Conservation (phyloP, 2,797 vertebrate species). For the Bucorvus abyssinicus region DNA sequence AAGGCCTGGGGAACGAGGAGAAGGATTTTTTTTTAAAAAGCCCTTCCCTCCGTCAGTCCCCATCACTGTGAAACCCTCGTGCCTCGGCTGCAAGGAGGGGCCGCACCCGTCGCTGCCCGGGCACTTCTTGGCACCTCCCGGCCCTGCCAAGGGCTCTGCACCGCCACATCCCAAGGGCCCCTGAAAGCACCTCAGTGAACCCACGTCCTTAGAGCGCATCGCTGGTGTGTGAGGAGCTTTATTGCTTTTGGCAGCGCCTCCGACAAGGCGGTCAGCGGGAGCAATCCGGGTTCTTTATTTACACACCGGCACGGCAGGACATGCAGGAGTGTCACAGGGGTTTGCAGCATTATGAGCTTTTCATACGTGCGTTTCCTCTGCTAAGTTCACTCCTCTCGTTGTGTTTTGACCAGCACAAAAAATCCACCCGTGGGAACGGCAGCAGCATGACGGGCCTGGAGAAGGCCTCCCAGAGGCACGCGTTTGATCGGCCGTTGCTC, state of each 20-base stretch:
- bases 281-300: not conserved
- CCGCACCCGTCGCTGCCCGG: fast-evolving
- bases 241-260: fast-evolving
- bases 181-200: fast-evolving
- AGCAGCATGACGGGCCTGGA: not conserved
- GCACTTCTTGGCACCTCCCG: not conserved
- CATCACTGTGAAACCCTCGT: slow-evolving; percentile 46
- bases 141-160: not conserved
- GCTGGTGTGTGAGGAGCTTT: fast-evolving
- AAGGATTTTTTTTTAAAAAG: slow-evolving; percentile 42
- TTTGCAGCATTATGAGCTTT: not conserved
- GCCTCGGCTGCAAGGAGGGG: not conserved
- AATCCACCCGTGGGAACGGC: not conserved
- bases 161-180: fast-evolving
- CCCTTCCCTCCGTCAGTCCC: slow-evolving; percentile 75
- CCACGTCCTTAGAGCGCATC: fast-evolving
- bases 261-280: not conserved
- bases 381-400: not conserved
- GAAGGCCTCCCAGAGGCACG: not conserved
- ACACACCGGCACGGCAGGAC: no score
- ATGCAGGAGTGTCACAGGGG: no score
- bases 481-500: not conserved
- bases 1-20: slow-evolving; percentile 77
- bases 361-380: fast-evolving
- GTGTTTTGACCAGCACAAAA: not conserved